These are phyloP conservation scores for Cryptoleucopteryx plumbea DNA, from an alignment of 2,113 vertebrate genomes.

Conservation along the genomic window DNA sequence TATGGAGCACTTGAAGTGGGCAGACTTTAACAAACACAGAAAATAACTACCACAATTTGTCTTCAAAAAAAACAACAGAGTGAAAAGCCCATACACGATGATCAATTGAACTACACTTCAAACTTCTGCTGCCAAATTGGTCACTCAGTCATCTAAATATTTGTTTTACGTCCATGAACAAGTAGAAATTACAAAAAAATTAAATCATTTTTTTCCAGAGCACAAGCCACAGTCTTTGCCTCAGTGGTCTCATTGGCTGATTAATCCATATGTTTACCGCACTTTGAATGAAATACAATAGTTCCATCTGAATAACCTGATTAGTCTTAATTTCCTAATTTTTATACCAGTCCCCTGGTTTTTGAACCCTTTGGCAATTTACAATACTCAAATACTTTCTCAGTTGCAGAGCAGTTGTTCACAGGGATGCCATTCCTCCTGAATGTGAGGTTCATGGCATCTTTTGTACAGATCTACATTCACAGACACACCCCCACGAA, in stretches of 20 bases:
- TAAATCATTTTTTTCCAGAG: background rate
- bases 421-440: background rate
- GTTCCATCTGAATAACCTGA: background rate
- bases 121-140: background rate
- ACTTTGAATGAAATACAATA: constrained; percentile 39
- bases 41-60: background rate
- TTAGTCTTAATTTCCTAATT: constrained; percentile 57
- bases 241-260: constrained; percentile 15
- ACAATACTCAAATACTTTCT: constrained; percentile 18
- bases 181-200: constrained; percentile 10
- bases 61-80: background rate
- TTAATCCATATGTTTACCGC: constrained; percentile 40
- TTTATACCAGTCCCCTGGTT: constrained; percentile 42
- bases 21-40: background rate
- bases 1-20: background rate
- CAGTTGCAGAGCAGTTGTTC: background rate
- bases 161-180: background rate
- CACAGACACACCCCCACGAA: background rate
- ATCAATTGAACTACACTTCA: background rate
- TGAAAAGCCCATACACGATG: background rate
- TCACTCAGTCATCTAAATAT: background rate
- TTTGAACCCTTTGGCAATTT: constrained; percentile 37
- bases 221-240: background rate
- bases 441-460: background rate
- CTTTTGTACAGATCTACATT: background rate